These are phyloP conservation scores for Eumaeus atala DNA, from an alignment of 1,140 invertebrate genomes.

Conservation along the genomic window DNA sequence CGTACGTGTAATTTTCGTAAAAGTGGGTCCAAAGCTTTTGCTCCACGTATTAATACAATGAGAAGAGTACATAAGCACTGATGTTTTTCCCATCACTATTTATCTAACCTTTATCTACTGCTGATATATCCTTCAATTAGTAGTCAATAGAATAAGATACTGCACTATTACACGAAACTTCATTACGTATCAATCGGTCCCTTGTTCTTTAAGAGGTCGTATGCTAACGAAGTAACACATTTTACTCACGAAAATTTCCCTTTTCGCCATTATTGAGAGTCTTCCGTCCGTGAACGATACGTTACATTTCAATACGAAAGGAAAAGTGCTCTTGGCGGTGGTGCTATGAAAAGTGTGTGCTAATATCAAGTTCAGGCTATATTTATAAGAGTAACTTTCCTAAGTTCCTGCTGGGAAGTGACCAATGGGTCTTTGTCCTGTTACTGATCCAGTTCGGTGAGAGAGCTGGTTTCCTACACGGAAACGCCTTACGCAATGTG, in stretches of 20 bases:
- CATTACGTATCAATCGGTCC: too few species aligned
- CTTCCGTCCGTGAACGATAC: slow-evolving; percentile 18
- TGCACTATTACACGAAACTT: too few species aligned
- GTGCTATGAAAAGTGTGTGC: slow-evolving; percentile 57
- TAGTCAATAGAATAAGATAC: too few species aligned
- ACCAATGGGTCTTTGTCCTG: slow-evolving; percentile 70
- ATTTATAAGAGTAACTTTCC: slow-evolving; percentile 71
- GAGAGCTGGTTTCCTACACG: slow-evolving; percentile 41
- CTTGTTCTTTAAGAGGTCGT: too few species aligned
- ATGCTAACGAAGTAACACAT: slow-evolving; percentile 15
- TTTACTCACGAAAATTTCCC: slow-evolving; percentile 53
- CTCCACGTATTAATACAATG: too few species aligned
- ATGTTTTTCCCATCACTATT: too few species aligned
- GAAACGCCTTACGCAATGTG: slow-evolving; percentile 28
- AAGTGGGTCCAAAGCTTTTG: too few species aligned
- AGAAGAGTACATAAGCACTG: too few species aligned
- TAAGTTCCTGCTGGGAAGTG: slow-evolving; percentile 59
- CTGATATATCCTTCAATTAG: too few species aligned
- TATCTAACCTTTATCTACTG: too few species aligned
- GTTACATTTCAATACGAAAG: slow-evolving; percentile 49
- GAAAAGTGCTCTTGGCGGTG: slow-evolving; percentile 54
- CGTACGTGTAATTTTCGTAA: too few species aligned
- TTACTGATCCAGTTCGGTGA: slow-evolving; percentile 51
- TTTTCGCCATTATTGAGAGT: slow-evolving; percentile 41
- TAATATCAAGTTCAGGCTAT: slow-evolving; percentile 60